phyloP scores from a whole-genome alignment of 2,797 vertebrate species.

The Diceros bicornis region DNA sequence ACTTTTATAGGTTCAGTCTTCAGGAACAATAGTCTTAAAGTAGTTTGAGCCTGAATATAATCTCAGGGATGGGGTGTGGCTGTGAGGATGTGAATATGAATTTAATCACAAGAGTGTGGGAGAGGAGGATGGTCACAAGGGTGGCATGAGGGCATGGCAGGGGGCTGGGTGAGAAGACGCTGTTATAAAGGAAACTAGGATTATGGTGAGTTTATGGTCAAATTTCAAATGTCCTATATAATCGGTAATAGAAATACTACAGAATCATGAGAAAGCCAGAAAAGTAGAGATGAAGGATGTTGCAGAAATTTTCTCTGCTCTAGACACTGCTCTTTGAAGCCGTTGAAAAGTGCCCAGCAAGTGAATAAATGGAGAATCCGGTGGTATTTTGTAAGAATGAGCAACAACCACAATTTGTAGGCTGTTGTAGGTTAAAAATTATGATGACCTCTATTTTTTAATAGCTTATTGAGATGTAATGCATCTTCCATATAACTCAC shows the following conservation, averaged over 20 bases:
- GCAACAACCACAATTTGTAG: background rate
- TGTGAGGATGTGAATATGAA: background rate
- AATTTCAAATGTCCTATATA: background rate
- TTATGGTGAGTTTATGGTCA: background rate
- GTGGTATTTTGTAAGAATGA: background rate
- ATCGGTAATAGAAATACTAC: background rate
- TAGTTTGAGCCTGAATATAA: background rate
- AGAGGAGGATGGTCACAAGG: background rate
- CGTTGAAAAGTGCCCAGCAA: background rate
- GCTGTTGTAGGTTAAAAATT: background rate
- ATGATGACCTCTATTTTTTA: background rate
- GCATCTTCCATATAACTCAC: background rate
- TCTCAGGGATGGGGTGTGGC: background rate
- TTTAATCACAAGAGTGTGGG: background rate
- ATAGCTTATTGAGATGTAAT: background rate
- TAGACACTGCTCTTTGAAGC: background rate
- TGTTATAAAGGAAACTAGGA: background rate
- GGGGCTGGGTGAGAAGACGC: background rate
- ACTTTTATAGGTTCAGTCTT: background rate
- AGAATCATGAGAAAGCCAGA: background rate
- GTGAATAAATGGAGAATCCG: background rate
- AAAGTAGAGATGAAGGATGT: background rate
- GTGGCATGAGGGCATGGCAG: background rate
- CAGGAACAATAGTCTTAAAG: background rate
- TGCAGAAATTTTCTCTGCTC: conserved; percentile 21